Percentiles rank a stretch among this genome's conserved stretches.
These are phyloP conservation scores for Gisinianus flammeolus DNA, from an alignment of 2,888 invertebrate genomes.

Conservation along the genomic window DNA sequence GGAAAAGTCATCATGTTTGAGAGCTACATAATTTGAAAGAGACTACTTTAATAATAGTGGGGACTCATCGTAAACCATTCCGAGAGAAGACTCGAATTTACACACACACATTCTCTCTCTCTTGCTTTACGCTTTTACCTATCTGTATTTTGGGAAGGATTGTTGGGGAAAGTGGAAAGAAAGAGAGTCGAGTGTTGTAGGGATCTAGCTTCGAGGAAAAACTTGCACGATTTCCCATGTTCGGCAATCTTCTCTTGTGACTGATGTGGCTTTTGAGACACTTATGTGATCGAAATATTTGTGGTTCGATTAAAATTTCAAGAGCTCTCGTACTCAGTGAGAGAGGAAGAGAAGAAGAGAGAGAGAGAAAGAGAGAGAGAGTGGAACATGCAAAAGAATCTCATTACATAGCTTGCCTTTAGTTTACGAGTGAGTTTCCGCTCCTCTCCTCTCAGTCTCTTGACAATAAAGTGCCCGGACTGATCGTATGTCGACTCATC, in stretches of 20 bases:
- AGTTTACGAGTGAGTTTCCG: slow-evolving; percentile 28
- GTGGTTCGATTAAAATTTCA: slow-evolving; percentile 42
- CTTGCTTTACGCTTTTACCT: no score
- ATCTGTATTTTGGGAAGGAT: no score
- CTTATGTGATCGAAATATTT: slow-evolving; percentile 43
- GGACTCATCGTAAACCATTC: slow-evolving; percentile 23
- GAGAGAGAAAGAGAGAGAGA: neutral
- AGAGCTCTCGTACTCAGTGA: slow-evolving; percentile 17
- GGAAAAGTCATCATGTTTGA: slow-evolving; percentile 4
- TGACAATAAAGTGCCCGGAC: neutral
- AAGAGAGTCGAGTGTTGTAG: neutral
- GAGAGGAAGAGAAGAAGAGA: no score
- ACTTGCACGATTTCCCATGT: neutral
- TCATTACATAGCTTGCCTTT: slow-evolving; percentile 26
- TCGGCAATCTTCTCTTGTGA: slow-evolving; percentile 20
- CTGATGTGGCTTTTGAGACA: slow-evolving; percentile 38
- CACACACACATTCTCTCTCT: no score
- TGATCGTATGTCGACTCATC: neutral
- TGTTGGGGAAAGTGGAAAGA: no score
- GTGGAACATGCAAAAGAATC: slow-evolving; percentile 34
- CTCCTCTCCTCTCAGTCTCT: neutral
- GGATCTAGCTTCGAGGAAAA: neutral
- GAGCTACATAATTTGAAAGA: slow-evolving; percentile 21
- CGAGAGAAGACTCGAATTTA: no score
- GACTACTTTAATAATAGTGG: slow-evolving; percentile 29